Evolutionary conservation across 2,797 vertebrate genomes (phyloP).

Genomic region (Hoplostethus mediterraneus): DNA sequence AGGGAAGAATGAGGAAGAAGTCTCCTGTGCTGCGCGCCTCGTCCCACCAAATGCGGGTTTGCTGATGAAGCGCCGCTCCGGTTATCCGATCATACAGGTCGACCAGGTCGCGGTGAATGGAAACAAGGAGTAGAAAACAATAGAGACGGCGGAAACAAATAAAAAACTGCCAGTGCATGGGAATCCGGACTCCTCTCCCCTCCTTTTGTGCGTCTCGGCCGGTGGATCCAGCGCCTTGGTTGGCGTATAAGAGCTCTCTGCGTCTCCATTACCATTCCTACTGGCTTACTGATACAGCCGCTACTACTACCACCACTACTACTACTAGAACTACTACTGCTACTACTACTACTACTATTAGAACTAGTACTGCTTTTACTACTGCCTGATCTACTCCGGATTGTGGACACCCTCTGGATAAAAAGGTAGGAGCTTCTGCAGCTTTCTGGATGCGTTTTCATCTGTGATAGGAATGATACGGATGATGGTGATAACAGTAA

Average conservation of each 20-base stretch:
- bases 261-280: constrained; percentile 71
- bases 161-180: constrained; percentile 77
- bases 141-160: constrained; percentile 52
- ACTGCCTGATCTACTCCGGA: constrained; percentile 45
- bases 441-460: constrained; percentile 39
- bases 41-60: constrained; percentile 79
- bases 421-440: constrained; percentile 75
- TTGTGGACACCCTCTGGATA: constrained; percentile 44
- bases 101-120: constrained; percentile 64
- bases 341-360: constrained; percentile 48
- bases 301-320: constrained; percentile 51
- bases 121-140: constrained; percentile 66
- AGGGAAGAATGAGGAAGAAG: constrained; percentile 87
- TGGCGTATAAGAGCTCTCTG: constrained; percentile 80
- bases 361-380: constrained; percentile 39
- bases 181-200: constrained; percentile 74
- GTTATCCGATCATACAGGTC: constrained; percentile 81
- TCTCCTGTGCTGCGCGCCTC: constrained; percentile 72
- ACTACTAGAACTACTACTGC: constrained; percentile 56
- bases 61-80: constrained; percentile 81
- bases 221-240: constrained; percentile 74
- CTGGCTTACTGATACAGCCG: constrained; percentile 41
- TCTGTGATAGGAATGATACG: not conserved
- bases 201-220: constrained; percentile 69
- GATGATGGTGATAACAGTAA: not conserved